phyloP scores from a whole-genome alignment of 1,140 invertebrate genomes.

The Scaptodrosophila lebanonensis region DNA sequence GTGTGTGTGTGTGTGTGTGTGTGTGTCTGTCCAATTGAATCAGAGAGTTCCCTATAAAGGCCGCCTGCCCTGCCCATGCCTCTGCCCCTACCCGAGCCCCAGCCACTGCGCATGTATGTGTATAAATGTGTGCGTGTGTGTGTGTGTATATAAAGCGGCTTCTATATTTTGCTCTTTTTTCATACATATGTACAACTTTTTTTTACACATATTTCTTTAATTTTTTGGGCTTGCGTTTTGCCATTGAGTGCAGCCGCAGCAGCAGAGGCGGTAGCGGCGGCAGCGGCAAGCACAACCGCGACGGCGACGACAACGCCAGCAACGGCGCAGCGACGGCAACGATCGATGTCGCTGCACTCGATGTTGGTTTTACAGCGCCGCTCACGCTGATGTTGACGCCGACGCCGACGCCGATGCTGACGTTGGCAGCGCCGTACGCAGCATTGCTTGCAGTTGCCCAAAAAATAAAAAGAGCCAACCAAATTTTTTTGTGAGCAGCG shows the following conservation, averaged over 20 bases:
- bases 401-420: not conserved
- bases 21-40: conserved; percentile 69
- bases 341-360: too few relatives aligned
- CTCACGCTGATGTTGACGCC: too few relatives aligned
- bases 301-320: not conserved
- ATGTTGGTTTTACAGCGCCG: too few relatives aligned
- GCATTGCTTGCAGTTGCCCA: conserved; percentile 22
- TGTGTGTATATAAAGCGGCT: conserved; percentile 35
- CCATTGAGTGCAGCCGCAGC: conserved; percentile 51
- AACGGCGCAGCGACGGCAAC: not conserved
- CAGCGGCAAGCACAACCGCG: conserved; percentile 14
- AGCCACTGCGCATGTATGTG: conserved; percentile 7
- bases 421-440: conserved; percentile 16
- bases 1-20: conserved; percentile 20
- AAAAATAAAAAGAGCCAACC: conserved; percentile 11
- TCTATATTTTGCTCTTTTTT: conserved; percentile 24
- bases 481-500: conserved; percentile 15
- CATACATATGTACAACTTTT: conserved; percentile 46
- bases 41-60: conserved; percentile 51
- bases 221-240: conserved; percentile 45
- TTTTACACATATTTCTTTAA: conserved; percentile 32
- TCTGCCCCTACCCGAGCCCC: not conserved
- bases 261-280: not conserved
- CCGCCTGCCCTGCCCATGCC: too few relatives aligned
- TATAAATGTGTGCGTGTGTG: conserved; percentile 20